Percentiles rank a stretch among this genome's conserved stretches.
phyloP scores from a whole-genome alignment of 2,113 vertebrate genomes.

The Phainopepla nitens region DNA sequence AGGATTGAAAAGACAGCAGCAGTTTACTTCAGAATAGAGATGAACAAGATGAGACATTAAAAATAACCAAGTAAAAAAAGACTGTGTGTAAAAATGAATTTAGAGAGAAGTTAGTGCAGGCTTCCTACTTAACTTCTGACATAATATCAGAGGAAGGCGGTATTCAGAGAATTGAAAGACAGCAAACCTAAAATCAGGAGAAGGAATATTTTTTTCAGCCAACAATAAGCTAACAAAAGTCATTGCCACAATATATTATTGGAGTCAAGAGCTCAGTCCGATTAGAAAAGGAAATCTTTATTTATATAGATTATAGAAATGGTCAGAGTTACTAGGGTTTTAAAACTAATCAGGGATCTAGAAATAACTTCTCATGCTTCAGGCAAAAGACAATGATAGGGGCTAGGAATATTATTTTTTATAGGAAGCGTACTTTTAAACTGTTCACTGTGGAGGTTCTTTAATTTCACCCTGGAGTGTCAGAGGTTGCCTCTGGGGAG shows the following conservation, averaged over 20 bases:
- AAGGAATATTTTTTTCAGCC: background rate
- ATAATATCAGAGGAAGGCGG: background rate
- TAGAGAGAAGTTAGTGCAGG: background rate
- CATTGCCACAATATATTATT: background rate
- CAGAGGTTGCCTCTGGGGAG: background rate
- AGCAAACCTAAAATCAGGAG: conserved; percentile 5
- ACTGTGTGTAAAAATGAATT: background rate
- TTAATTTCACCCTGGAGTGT: background rate
- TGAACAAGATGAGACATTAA: conserved; percentile 31
- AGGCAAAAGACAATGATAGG: background rate
- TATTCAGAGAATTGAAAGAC: background rate
- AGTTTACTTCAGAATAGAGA: conserved; percentile 29
- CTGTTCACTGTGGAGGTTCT: background rate
- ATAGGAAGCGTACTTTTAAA: background rate
- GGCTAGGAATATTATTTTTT: background rate
- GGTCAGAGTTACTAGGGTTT: background rate
- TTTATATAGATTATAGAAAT: background rate
- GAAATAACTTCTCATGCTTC: background rate
- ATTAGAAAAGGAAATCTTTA: conserved; percentile 18
- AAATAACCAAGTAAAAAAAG: conserved; percentile 17
- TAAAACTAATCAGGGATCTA: background rate
- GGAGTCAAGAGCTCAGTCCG: background rate
- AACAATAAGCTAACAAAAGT: background rate
- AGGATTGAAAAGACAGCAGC: conserved; percentile 53
- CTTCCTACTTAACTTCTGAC: background rate